phyloP scores from a whole-genome alignment of 1,140 invertebrate species.

The Drosophila equinoxialis region DNA sequence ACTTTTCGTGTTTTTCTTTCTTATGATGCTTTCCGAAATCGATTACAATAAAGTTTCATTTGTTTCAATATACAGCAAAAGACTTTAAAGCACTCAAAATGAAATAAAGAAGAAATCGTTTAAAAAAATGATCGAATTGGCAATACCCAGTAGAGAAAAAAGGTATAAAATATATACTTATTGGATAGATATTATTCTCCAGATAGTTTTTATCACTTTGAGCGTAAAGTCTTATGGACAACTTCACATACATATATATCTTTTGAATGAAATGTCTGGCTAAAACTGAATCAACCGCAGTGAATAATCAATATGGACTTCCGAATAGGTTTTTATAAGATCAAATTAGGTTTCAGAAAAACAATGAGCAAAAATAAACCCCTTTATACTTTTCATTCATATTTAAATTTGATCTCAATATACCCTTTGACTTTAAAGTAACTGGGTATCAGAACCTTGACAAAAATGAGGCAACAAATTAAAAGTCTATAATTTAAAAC shows the following conservation, averaged over 20 bases:
- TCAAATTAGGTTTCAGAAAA: too few species aligned
- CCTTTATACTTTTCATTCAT: too few species aligned
- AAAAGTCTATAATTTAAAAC: conserved; percentile 75
- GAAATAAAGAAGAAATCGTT: background rate
- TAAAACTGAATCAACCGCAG: too few species aligned
- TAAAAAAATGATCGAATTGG: background rate
- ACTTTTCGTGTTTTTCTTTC: conserved; percentile 31
- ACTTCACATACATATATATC: too few species aligned
- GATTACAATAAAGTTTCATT: conserved; percentile 77
- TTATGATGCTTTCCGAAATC: conserved; percentile 39
- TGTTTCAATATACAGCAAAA: conserved; percentile 47
- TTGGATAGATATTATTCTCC: too few species aligned
- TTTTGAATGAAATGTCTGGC: too few species aligned
- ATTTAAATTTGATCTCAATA: background rate
- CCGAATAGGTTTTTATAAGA: too few species aligned
- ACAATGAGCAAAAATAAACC: too few species aligned
- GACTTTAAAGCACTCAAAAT: conserved; percentile 27
- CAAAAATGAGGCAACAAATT: conserved; percentile 69
- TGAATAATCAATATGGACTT: too few species aligned
- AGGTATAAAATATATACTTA: too few species aligned
- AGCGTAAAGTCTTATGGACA: too few species aligned
- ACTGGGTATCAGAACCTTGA: conserved; percentile 17
- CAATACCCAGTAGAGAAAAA: background rate
- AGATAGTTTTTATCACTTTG: too few species aligned
- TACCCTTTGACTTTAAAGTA: background rate